Base-by-base conservation (phyloP, 1,140 invertebrate species). In the Planococcus citri region DNA sequence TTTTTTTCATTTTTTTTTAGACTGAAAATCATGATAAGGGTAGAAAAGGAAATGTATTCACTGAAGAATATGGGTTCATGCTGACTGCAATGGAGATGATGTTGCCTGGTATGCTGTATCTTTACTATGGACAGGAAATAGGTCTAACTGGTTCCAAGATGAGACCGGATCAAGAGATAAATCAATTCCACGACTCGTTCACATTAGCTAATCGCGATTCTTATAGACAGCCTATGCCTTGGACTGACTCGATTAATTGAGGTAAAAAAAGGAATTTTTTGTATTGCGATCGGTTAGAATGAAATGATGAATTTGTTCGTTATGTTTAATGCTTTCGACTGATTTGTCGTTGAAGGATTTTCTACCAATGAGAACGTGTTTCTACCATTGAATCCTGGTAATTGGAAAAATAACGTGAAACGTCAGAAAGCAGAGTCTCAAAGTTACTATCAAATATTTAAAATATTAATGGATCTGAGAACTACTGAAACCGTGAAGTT, bases 91-190 rank as follows among this genome's bases (percentile, higher is more conserved):
- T 91, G 24, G 80, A 83, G 1, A 77, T 88, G 38, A 73, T 89
- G 0, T 74, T 92, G 20, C 87, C 88, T 14, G 90, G 90, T 0
- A 83, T 88, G 9, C 80, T 84, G 0, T 82, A 91, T 0, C 85
- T 85, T 69, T 92, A 92, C 76, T 87, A 91, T 78, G 91, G 88
- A 1, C 87, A 90, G 75, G 88, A 90, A 75, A 84, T 90, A 70
- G 90, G 86, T 1, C 90, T 92, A 87, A 78, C 81, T 1, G 83
- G 90, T 79, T 80, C 80, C 0, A 76, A 74, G 38, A 78, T 87
- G 0, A 79, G 78, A 69, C 83, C 79, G 76, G 78, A 81, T 69
- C 79, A 83, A 72, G 14, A 41, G 41, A 51, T 51, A 9, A 20
- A 51, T 51, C 2, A 14, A 14, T 51, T 17, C 17, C 6, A 27